Conservation (phyloP, 2,888 invertebrate species). For the Nebria salina region DNA sequence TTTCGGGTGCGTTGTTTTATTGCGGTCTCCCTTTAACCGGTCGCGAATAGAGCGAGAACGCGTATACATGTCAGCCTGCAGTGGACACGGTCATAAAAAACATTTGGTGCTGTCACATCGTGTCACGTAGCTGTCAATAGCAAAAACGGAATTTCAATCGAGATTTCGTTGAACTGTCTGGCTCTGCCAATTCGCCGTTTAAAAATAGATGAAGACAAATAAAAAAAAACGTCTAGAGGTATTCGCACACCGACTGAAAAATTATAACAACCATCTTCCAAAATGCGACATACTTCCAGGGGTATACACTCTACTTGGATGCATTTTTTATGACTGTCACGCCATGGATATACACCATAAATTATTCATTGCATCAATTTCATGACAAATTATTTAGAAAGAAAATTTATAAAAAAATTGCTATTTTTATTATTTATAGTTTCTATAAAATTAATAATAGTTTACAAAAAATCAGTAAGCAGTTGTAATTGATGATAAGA, state of each 20-base stretch:
- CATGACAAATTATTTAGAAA: not conserved
- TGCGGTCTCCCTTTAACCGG: not conserved
- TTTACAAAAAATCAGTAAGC: not conserved
- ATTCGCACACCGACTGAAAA: not conserved
- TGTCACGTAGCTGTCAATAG: constrained; percentile 42
- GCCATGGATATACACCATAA: not conserved
- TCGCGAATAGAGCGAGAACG: not conserved
- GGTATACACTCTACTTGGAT: no score
- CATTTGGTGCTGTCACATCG: constrained; percentile 26
- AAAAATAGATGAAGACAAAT: constrained; percentile 3
- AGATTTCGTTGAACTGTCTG: constrained; percentile 30
- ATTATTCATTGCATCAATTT: not conserved
- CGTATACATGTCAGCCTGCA: constrained; percentile 15
- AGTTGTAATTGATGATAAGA: not conserved
- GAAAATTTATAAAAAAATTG: not conserved
- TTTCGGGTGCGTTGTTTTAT: constrained; percentile 13
- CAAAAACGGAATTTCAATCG: constrained; percentile 46
- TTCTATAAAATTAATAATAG: no score
- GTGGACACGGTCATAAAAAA: constrained; percentile 28
- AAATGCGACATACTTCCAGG: no score
- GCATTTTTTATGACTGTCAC: not conserved
- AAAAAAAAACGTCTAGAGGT: not conserved
- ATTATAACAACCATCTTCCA: not conserved
- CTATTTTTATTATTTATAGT: no score
- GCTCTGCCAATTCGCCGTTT: not conserved